Percentiles rank a stretch among this genome's conserved stretches.
Conservation (phyloP, 2,888 invertebrate genomes). For the Resseliella maxima region DNA sequence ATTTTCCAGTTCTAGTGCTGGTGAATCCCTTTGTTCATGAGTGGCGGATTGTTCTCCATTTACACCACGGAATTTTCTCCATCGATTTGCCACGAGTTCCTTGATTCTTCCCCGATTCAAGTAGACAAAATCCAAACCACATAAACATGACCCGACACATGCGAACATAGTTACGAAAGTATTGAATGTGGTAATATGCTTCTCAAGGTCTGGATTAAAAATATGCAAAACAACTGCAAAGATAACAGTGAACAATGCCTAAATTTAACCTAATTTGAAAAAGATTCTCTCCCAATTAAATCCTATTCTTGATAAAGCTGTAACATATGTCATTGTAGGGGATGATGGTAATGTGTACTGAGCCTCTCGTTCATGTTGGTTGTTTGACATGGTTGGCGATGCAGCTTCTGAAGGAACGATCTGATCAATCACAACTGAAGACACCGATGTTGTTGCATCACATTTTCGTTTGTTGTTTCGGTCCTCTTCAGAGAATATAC, state of each 20-base stretch:
- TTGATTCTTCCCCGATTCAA: conserved; percentile 43
- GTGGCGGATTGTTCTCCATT: conserved; percentile 53
- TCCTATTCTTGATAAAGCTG: conserved; percentile 51
- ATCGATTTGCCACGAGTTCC: conserved; percentile 30
- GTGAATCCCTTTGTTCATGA: too few species aligned
- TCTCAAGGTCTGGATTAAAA: background rate
- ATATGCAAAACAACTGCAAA: conserved; percentile 13
- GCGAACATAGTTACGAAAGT: conserved; percentile 33
- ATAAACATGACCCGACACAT: conserved; percentile 38
- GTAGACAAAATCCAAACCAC: conserved; percentile 36
- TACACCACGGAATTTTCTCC: conserved; percentile 51
- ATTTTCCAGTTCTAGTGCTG: too few species aligned
- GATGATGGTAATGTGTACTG: conserved; percentile 47
- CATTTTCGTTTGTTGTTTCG: conserved; percentile 29
- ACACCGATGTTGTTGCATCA: conserved; percentile 3
- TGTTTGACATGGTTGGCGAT: conserved; percentile 67
- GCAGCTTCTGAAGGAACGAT: conserved; percentile 62
- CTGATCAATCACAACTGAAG: conserved; percentile 42
- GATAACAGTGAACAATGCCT: conserved; percentile 49
- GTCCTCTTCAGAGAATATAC: conserved; percentile 17
- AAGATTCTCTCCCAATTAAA: conserved; percentile 49
- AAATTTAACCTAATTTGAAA: conserved; percentile 50
- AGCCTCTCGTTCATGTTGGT: conserved; percentile 32
- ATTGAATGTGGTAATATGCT: conserved; percentile 42
- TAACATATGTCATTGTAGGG: conserved; percentile 34